Base-by-base conservation (phyloP, 2,797 vertebrate genomes). In the Poecilia wingei region DNA sequence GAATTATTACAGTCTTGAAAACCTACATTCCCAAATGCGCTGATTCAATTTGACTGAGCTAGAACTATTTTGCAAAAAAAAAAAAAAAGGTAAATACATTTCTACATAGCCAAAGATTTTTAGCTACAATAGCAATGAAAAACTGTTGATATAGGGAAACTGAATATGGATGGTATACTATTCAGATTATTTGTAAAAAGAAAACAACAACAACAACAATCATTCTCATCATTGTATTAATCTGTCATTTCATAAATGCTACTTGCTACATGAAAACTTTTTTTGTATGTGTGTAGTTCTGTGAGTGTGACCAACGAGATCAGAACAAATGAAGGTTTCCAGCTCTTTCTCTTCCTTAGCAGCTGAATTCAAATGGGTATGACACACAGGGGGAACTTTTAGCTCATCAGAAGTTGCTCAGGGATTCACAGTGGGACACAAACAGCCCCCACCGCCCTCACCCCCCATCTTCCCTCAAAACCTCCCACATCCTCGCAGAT, bases 391-490 rank as follows among this genome's bases (percentile, higher is more conserved):
- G 82, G 75, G 74, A 83, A 84, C 16, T 84, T 89, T 88, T 88
- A 88, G 85, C 86, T 84, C 82, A 43, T 84, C 80, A 82, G 71
- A 87, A 84, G 82, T 82, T 88, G 77, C 79, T 80, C 76, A 82
- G 76, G 75, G 84, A 85, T 81, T 88, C 84, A 75, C 80, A 78
- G 75, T 81, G 75, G 81, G 82, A 89, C 81, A 79, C 75, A 85
- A 89, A 84, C 79, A 79, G 22, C 39, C 33, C 74, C 25, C 36
- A 20, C 20, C 36, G 10, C 3, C 64, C 64, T 25, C 20, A 8
- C 9, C 36, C 57, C 57, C 64, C 64, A 68, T 43, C 39, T 41
- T n/a, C 22, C 39, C 39, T 64, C 33, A 5, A 80, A 83, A 25
- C 84, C 81, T 61, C 43, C 82, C 85, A 82, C 87, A 83, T 76